Conservation (phyloP, 2,797 vertebrate genomes). For the Perodicticus potto region DNA sequence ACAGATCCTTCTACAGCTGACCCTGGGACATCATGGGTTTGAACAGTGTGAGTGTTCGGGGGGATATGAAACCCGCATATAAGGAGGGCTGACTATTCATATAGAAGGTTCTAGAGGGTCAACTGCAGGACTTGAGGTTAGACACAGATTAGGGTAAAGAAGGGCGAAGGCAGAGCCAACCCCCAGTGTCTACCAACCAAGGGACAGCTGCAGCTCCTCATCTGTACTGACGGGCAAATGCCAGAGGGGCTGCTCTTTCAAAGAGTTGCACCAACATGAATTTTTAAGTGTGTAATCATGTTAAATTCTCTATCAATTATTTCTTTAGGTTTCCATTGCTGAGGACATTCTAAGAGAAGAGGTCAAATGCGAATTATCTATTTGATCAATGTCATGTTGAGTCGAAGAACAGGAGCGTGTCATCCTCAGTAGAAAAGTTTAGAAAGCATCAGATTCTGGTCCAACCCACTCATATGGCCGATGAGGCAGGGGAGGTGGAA, state of each 20-base stretch:
- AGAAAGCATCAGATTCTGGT: not conserved
- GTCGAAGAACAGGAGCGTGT: not conserved
- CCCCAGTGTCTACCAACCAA: not conserved
- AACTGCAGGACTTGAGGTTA: not conserved
- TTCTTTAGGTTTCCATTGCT: slow-evolving; percentile 15
- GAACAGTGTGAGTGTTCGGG: not conserved
- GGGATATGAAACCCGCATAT: not conserved
- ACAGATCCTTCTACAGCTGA: not conserved
- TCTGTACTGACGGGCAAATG: not conserved
- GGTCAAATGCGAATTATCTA: not conserved
- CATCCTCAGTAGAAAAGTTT: not conserved
- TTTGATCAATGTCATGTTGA: not conserved
- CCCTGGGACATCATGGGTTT: not conserved
- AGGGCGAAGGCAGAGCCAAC: not conserved
- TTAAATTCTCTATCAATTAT: not conserved
- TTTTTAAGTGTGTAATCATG: not conserved
- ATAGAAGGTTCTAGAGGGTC: not conserved
- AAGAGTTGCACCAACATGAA: not conserved
- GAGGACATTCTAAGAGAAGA: not conserved
- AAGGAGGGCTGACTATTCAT: not conserved
- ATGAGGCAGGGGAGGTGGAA: not conserved
- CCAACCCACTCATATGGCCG: not conserved
- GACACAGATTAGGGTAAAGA: not conserved
- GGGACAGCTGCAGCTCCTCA: not conserved
- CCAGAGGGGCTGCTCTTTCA: not conserved